phyloP scores from a whole-genome alignment of 2,888 invertebrate genomes.

The Cepaea hortensis region DNA sequence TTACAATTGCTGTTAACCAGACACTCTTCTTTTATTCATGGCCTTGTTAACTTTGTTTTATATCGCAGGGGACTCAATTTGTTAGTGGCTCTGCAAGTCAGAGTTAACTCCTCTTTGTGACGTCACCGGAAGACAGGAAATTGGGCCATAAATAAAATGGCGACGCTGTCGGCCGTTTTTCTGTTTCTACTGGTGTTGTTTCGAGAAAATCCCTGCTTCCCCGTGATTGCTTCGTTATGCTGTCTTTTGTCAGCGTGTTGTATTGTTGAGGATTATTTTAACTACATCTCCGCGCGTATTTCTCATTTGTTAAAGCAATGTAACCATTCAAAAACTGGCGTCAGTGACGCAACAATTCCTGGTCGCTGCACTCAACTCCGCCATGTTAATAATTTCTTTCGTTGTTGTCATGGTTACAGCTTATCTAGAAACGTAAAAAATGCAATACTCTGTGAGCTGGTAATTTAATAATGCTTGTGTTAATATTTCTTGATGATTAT shows the following conservation, averaged over 20 bases:
- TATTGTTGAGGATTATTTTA: slow-evolving; percentile 22
- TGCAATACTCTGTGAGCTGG: too few species aligned
- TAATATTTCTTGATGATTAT: too few species aligned
- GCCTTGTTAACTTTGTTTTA: slow-evolving; percentile 36
- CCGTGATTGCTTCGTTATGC: slow-evolving; percentile 36
- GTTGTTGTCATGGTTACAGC: background rate
- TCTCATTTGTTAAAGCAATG: slow-evolving; percentile 23
- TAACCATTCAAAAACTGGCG: background rate
- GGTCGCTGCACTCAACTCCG: background rate
- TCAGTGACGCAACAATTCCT: background rate
- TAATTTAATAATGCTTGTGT: too few species aligned
- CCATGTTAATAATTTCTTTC: background rate
- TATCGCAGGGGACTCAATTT: slow-evolving; percentile 43
- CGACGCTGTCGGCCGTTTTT: background rate
- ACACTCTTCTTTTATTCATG: slow-evolving; percentile 32
- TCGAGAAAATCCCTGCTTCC: background rate
- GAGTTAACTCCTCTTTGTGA: slow-evolving; percentile 40
- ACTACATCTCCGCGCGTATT: background rate
- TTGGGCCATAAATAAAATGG: slow-evolving; percentile 46
- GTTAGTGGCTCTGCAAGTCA: slow-evolving; percentile 34
- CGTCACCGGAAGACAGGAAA: slow-evolving; percentile 47
- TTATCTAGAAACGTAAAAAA: background rate
- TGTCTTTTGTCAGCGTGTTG: slow-evolving; percentile 11
- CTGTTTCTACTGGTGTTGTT: background rate
- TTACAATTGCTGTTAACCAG: slow-evolving; percentile 26